These are phyloP conservation scores for Drosophila hamatofila DNA, from an alignment of 2,888 invertebrate genomes.

Conservation along the genomic window DNA sequence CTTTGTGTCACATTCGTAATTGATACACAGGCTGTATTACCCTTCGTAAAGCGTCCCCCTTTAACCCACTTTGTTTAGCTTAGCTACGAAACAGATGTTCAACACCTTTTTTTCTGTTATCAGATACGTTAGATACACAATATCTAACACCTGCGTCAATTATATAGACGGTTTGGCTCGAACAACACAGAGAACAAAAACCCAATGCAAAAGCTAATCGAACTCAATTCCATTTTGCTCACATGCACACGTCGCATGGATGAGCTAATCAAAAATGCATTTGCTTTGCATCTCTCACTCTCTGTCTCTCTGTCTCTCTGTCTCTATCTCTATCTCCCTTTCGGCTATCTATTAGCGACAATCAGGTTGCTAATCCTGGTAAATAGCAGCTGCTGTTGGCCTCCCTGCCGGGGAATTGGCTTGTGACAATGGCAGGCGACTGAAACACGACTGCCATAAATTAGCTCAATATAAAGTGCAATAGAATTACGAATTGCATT, in stretches of 20 bases:
- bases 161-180: conserved; percentile 1
- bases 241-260: conserved; percentile 1
- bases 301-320: neutral
- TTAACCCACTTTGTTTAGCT: neutral
- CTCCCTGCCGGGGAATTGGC: conserved; percentile 8
- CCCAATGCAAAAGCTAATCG: conserved; percentile 2
- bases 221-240: conserved; percentile 28
- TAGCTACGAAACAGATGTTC: neutral
- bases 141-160: conserved; percentile 11
- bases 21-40: neutral
- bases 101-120: neutral
- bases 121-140: neutral
- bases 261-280: conserved; percentile 27
- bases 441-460: conserved; percentile 42
- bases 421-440: conserved; percentile 15
- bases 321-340: neutral
- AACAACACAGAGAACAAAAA: neutral
- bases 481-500: conserved; percentile 54
- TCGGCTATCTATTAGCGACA: conserved; percentile 17
- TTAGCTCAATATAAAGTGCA: conserved; percentile 59
- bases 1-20: neutral
- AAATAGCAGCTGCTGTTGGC: conserved; percentile 45
- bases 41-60: neutral
- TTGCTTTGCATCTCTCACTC: conserved; percentile 1
- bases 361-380: conserved; percentile 45